A percentile compares a stretch with the other conserved stretches of the same genome.
Evolutionary conservation across 2,797 vertebrate species (phyloP).

Genomic region (Hoplostethus mediterraneus): DNA sequence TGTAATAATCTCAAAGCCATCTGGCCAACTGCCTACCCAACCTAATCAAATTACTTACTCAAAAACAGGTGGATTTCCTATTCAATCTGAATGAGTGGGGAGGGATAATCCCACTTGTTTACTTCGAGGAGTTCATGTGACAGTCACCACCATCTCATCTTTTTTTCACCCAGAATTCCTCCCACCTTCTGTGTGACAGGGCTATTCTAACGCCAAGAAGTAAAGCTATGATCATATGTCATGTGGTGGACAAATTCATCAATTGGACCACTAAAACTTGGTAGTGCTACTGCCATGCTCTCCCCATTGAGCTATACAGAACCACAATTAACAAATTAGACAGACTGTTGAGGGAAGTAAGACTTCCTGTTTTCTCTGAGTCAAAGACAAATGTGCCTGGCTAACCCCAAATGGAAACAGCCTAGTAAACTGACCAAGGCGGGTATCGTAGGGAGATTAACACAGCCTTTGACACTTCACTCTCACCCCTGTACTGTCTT

Average conservation of each 20-base stretch:
- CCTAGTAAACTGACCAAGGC: constrained; percentile 41
- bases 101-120: constrained; percentile 70
- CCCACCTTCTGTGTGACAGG: constrained; percentile 62
- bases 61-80: constrained; percentile 60
- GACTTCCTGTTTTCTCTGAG: constrained; percentile 21
- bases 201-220: neutral
- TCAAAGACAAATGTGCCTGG: constrained; percentile 36
- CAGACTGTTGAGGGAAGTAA: constrained; percentile 19
- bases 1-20: constrained; percentile 34
- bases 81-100: constrained; percentile 72
- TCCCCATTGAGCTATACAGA: constrained; percentile 1
- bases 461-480: constrained; percentile 55
- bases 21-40: constrained; percentile 54
- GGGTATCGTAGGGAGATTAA: constrained; percentile 57
- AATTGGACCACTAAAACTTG: no score
- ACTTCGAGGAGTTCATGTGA: constrained; percentile 57
- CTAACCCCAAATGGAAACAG: constrained; percentile 53
- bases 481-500: constrained; percentile 65
- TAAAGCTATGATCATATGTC: neutral
- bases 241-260: neutral
- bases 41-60: constrained; percentile 57
- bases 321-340: constrained; percentile 1
- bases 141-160: constrained; percentile 45
- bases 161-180: constrained; percentile 32
- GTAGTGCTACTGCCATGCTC: neutral